phyloP scores from a whole-genome alignment of 1,140 invertebrate genomes.

The Bombus impatiens region DNA sequence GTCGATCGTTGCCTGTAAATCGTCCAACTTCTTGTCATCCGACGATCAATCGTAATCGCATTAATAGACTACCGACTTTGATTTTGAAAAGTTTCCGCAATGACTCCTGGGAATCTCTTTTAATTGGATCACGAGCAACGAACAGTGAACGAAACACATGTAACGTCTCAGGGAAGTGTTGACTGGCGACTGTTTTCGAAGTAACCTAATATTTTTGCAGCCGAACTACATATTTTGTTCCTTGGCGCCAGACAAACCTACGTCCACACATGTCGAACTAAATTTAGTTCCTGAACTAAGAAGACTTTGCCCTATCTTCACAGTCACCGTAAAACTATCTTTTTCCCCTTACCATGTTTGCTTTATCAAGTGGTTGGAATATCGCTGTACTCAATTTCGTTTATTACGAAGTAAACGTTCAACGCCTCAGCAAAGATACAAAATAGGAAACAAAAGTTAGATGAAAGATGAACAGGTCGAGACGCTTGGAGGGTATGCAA shows the following conservation, averaged over 20 bases:
- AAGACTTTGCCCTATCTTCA: conserved; percentile 2
- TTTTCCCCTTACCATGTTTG: background rate
- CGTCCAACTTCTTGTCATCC: background rate
- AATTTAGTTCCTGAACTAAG: conserved; percentile 66
- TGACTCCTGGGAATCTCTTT: conserved; percentile 1
- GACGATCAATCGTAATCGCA: background rate
- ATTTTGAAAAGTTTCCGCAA: too few relatives aligned
- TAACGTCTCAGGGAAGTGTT: conserved; percentile 79
- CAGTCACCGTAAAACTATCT: conserved; percentile 13
- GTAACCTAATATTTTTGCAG: conserved; percentile 81
- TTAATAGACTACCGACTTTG: background rate
- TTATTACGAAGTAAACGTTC: background rate
- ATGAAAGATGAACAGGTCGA: background rate
- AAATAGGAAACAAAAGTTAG: background rate
- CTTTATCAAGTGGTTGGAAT: background rate
- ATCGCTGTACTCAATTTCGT: background rate
- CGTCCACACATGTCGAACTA: conserved; percentile 73
- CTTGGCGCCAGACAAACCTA: conserved; percentile 77
- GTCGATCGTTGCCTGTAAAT: background rate
- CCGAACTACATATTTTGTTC: conserved; percentile 69
- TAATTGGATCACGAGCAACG: background rate
- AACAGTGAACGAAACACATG: conserved; percentile 67
- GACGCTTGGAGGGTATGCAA: background rate
- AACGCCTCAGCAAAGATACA: too few relatives aligned
- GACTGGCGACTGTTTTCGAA: conserved; percentile 78